Conservation (phyloP, 2,113 vertebrate species). For the Strix uralensis region DNA sequence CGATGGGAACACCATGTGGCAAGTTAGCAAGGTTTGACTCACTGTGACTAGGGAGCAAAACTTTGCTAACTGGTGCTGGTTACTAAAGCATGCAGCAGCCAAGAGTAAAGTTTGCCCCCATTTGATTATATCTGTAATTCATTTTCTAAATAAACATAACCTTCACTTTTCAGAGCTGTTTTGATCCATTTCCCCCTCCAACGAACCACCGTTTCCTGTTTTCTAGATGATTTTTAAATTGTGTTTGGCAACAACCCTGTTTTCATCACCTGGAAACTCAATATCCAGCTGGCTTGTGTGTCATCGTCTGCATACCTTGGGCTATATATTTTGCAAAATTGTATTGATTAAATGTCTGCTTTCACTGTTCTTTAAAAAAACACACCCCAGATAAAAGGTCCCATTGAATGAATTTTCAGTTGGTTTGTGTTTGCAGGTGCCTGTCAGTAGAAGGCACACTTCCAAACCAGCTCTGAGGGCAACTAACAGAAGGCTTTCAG, state of each 20-base stretch:
- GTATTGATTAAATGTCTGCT: not conserved
- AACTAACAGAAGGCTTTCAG: not conserved
- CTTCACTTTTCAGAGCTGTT: not conserved
- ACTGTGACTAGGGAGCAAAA: not conserved
- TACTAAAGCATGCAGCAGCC: not conserved
- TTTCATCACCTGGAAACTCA: constrained; percentile 53
- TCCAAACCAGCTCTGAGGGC: not conserved
- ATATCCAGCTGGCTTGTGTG: constrained; percentile 4
- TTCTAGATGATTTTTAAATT: constrained; percentile 56
- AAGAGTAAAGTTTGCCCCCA: not conserved
- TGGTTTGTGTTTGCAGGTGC: not conserved
- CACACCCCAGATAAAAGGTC: not conserved
- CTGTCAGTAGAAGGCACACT: not conserved
- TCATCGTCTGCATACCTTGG: not conserved
- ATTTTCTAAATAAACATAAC: not conserved
- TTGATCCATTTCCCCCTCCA: not conserved
- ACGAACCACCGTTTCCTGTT: constrained; percentile 53
- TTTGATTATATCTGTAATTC: not conserved
- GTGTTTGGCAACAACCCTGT: constrained; percentile 53
- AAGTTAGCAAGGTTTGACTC: not conserved
- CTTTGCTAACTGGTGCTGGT: not conserved
- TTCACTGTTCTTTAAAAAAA: not conserved
- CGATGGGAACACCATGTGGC: not conserved
- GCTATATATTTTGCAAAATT: not conserved
- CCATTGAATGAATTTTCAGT: not conserved